Percentiles rank a stretch among this genome's conserved stretches.
Evolutionary conservation across 2,797 vertebrate genomes (phyloP).

Genomic region (Sebastes taczanowskii): DNA sequence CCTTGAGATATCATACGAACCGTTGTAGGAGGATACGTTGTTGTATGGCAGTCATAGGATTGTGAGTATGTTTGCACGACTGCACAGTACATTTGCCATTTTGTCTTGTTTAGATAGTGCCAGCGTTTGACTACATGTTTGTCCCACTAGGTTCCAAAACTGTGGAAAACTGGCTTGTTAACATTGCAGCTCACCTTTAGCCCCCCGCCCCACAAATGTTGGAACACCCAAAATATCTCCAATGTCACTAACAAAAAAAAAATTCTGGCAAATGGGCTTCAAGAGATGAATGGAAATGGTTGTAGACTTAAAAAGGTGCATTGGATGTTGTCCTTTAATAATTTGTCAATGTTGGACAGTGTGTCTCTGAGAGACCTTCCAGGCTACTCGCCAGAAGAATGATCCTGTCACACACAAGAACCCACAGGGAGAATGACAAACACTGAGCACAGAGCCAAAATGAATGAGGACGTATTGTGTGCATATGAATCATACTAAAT

Average conservation of each 20-base stretch:
- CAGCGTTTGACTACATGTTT: background rate
- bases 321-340: background rate
- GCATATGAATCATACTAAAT: slow-evolving; percentile 26
- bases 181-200: background rate
- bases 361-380: background rate
- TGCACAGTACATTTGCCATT: rapidly evolving
- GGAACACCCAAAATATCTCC: rapidly evolving
- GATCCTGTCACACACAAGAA: slow-evolving; percentile 19
- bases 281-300: background rate
- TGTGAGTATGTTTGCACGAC: background rate
- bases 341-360: background rate
- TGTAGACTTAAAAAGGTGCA: background rate
- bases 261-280: background rate
- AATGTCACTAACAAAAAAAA: background rate
- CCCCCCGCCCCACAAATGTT: background rate
- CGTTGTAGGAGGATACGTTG: too few relatives aligned
- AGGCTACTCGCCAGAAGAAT: background rate
- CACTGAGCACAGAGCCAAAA: background rate
- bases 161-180: background rate
- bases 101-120: background rate
- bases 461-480: slow-evolving; percentile 16
- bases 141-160: background rate
- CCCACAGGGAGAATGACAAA: background rate
- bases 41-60: background rate
- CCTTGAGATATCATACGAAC: too few relatives aligned